Percentiles rank a stretch among this genome's conserved stretches.
Evolutionary conservation across 1,140 invertebrate species (phyloP).

Genomic region (Lasioglossum baleicum): DNA sequence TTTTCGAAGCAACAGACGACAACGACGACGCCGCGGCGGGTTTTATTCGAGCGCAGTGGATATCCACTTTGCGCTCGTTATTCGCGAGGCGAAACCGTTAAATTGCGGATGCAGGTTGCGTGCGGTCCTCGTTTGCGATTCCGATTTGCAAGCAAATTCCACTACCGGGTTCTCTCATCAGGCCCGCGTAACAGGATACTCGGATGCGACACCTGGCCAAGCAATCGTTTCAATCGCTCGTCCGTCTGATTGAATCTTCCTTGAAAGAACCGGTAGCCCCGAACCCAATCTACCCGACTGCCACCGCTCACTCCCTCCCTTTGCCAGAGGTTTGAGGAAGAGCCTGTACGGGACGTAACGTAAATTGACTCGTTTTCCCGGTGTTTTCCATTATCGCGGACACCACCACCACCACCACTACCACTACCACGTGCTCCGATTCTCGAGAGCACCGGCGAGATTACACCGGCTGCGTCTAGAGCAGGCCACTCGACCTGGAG

Average conservation of each 20-base stretch:
- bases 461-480: constrained; percentile 36
- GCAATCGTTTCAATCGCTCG: background rate
- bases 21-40: too few relatives aligned
- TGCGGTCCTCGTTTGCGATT: background rate
- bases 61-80: background rate
- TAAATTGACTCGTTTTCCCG: constrained; percentile 37
- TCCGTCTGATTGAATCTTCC: constrained; percentile 38
- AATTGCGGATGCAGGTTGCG: background rate
- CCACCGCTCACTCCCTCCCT: too few relatives aligned
- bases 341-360: constrained; percentile 33
- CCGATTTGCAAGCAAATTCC: constrained; percentile 37
- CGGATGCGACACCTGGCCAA: constrained; percentile 6
- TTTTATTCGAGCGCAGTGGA: too few relatives aligned
- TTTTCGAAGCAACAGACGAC: too few relatives aligned
- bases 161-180: constrained; percentile 21
- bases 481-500: constrained; percentile 29
- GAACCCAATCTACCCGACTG: constrained; percentile 9
- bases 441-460: constrained; percentile 22
- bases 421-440: too few relatives aligned
- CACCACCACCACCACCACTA: background rate
- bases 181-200: constrained; percentile 17
- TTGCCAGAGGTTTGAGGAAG: background rate
- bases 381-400: constrained; percentile 44
- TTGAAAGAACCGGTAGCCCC: constrained; percentile 31
- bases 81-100: background rate